Conservation (phyloP, 2,113 vertebrate genomes). For the Setophaga kirtlandii region DNA sequence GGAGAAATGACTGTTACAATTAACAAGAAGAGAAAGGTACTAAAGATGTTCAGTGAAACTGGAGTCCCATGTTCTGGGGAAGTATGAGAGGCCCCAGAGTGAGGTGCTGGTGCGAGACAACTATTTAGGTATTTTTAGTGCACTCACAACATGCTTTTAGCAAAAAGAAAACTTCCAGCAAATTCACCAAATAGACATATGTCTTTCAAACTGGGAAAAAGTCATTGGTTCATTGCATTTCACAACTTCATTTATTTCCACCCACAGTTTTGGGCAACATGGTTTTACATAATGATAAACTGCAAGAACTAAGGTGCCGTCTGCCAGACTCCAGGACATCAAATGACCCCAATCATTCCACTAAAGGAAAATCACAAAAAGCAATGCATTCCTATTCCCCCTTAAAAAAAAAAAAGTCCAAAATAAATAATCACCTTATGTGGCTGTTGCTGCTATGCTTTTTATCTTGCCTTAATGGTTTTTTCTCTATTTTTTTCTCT, state of each 20-base stretch:
- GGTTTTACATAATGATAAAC: not conserved
- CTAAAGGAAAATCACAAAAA: not conserved
- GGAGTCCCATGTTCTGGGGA: not conserved
- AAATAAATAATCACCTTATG: not conserved
- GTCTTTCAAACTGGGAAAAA: not conserved
- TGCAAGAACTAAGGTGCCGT: not conserved
- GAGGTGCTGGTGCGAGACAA: not conserved
- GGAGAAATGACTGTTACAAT: not conserved
- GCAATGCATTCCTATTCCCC: not conserved
- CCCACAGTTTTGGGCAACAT: not conserved
- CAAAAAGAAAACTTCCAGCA: not conserved
- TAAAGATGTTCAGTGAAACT: not conserved
- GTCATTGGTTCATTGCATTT: not conserved
- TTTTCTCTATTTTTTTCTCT: not conserved
- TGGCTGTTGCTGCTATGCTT: not conserved
- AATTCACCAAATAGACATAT: not conserved
- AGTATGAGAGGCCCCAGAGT: not conserved
- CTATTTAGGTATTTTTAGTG: not conserved
- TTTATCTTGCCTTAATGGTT: not conserved
- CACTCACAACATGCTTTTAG: not conserved
- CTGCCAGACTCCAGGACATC: not conserved
- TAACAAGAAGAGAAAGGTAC: not conserved
- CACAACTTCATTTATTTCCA: not conserved
- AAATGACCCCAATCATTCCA: not conserved
- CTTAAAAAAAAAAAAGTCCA: not conserved